phyloP scores from a whole-genome alignment of 1,140 invertebrate species.

The Ostrea edulis region DNA sequence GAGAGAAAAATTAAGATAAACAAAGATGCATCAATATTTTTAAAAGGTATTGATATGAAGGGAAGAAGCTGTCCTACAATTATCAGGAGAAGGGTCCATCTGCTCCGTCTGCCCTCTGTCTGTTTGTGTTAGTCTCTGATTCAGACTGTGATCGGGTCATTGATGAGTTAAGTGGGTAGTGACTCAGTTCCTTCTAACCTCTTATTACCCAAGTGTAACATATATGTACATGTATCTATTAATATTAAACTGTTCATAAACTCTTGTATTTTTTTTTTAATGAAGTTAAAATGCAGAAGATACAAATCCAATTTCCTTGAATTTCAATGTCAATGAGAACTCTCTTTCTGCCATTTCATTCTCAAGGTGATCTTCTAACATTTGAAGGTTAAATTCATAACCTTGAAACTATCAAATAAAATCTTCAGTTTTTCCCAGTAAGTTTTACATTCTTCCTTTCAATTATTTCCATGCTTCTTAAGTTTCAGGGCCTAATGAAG shows the following conservation, averaged over 20 bases:
- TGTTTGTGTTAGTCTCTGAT: slow-evolving; percentile 9
- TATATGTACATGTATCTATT: too few species aligned
- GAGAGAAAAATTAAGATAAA: slow-evolving; percentile 11
- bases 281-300: too few species aligned
- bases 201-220: not conserved
- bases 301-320: too few species aligned
- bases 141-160: not conserved
- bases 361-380: slow-evolving; percentile 15
- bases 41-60: not conserved
- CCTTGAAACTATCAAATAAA: not conserved
- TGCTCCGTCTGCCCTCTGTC: slow-evolving; percentile 2
- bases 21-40: slow-evolving; percentile 20
- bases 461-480: not conserved
- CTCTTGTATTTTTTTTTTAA: too few species aligned
- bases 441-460: not conserved
- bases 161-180: not conserved
- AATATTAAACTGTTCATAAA: too few species aligned
- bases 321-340: not conserved
- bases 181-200: not conserved
- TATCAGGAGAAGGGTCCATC: not conserved
- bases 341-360: not conserved
- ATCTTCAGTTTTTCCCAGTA: not conserved
- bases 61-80: not conserved
- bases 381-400: slow-evolving; percentile 26
- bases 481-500: not conserved